A percentile compares a stretch with the other conserved stretches of the same genome.
Conservation (phyloP, 2,797 vertebrate species). For the Vireo griseus region DNA sequence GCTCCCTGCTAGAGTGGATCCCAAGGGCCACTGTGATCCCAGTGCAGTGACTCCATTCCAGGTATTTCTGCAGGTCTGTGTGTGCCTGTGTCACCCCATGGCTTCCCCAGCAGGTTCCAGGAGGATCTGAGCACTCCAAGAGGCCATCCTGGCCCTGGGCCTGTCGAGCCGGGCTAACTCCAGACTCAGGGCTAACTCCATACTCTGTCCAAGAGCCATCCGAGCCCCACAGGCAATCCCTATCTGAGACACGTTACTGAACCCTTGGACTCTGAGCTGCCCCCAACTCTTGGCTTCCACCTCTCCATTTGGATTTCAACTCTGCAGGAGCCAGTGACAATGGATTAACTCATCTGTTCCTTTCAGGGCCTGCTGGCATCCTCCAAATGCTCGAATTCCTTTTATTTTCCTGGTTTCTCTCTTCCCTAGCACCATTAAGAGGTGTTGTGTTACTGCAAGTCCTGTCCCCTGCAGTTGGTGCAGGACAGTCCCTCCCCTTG, state of each 20-base stretch:
- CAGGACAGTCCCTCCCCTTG: background rate
- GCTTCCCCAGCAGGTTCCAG: background rate
- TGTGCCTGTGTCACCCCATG: rapidly evolving
- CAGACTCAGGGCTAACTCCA: too few species aligned
- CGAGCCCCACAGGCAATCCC: background rate
- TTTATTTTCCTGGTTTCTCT: background rate
- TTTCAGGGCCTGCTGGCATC: background rate
- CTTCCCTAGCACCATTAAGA: rapidly evolving
- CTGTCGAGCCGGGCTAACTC: too few species aligned
- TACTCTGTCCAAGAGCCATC: background rate
- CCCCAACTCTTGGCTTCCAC: background rate
- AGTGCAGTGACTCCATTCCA: rapidly evolving
- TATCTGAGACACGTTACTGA: rapidly evolving
- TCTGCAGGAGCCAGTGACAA: background rate
- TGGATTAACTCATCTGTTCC: background rate
- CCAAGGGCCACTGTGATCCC: rapidly evolving
- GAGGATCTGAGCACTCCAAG: background rate
- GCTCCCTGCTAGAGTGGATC: rapidly evolving
- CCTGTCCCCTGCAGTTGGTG: background rate
- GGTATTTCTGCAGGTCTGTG: rapidly evolving
- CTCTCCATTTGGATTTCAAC: background rate
- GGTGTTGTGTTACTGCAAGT: background rate
- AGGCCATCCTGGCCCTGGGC: background rate
- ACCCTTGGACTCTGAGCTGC: background rate
- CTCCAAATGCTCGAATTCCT: background rate